Evolutionary conservation across 2,888 invertebrate species (phyloP).

Genomic region (Drosophila merina): DNA sequence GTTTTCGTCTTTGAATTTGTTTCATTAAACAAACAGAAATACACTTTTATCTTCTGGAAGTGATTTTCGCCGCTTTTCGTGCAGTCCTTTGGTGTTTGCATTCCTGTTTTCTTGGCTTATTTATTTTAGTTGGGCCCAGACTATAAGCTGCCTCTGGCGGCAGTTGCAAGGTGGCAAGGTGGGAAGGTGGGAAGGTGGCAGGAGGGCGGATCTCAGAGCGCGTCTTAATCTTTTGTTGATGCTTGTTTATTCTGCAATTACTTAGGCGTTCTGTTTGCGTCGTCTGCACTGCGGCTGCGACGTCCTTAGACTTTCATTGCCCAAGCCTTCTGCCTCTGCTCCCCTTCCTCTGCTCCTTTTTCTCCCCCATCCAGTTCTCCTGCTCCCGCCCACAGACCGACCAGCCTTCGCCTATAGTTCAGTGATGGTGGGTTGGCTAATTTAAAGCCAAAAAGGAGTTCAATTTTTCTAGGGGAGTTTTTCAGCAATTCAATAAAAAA

Average conservation of each 20-base stretch:
- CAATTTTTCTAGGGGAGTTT: too few species aligned
- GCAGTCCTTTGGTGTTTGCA: constrained; percentile 6
- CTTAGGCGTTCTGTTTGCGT: constrained; percentile 81
- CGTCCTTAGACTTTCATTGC: constrained; percentile 29
- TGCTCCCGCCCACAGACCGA: not conserved
- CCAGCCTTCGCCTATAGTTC: constrained; percentile 5
- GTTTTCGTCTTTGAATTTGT: not conserved
- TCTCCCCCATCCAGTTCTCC: not conserved
- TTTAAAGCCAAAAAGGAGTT: not conserved
- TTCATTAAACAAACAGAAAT: not conserved
- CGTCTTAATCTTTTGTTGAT: constrained; percentile 82
- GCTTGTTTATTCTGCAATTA: constrained; percentile 82
- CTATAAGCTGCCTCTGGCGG: not conserved
- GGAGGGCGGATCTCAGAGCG: constrained; percentile 22
- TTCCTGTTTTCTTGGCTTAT: constrained; percentile 24
- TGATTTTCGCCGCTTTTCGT: constrained; percentile 52
- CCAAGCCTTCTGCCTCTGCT: not conserved
- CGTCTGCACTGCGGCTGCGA: constrained; percentile 73
- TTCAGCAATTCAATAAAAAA: too few species aligned
- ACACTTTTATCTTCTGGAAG: constrained; percentile 35
- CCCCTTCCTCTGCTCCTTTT: not conserved
- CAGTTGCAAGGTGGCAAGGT: not conserved
- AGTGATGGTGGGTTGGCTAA: not conserved
- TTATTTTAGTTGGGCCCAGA: constrained; percentile 16
- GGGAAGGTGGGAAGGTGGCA: not conserved